These are phyloP conservation scores for Thumatha senex DNA, from an alignment of 2,888 invertebrate species.

Conservation along the genomic window DNA sequence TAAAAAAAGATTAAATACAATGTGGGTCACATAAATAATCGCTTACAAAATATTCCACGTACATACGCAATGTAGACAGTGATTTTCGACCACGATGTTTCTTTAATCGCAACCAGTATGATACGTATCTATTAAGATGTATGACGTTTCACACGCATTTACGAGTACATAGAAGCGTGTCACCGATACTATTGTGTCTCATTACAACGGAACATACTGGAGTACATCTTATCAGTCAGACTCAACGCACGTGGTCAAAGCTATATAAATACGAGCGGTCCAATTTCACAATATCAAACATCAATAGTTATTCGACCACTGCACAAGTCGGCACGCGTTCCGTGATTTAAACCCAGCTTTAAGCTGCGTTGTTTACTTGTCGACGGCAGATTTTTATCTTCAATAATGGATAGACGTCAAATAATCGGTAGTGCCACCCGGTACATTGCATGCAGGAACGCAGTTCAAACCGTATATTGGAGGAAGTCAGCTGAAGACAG, in stretches of 20 bases:
- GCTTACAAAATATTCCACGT: not conserved
- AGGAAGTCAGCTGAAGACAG: constrained; percentile 78
- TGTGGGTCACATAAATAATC: not conserved
- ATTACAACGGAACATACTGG: constrained; percentile 41
- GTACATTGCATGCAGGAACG: constrained; percentile 88
- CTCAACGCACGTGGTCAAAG: constrained; percentile 50
- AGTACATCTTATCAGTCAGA: constrained; percentile 52
- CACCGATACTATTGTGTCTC: constrained; percentile 36
- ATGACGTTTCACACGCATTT: constrained; percentile 54
- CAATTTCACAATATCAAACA: constrained; percentile 15
- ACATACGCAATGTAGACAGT: constrained; percentile 13
- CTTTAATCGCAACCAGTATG: constrained; percentile 17
- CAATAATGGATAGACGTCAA: constrained; percentile 74
- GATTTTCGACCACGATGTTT: constrained; percentile 9
- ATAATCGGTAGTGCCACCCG: constrained; percentile 88
- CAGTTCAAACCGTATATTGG: constrained; percentile 91
- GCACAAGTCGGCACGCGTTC: constrained; percentile 9
- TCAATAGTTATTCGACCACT: constrained; percentile 10
- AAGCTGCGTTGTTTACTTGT: constrained; percentile 27
- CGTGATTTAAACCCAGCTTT: constrained; percentile 6
- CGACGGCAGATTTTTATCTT: constrained; percentile 24
- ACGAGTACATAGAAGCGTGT: constrained; percentile 52
- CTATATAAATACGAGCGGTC: constrained; percentile 45
- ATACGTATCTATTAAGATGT: constrained; percentile 17
- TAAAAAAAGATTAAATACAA: constrained; percentile 9